These are phyloP conservation scores for Dicyrtomina minuta DNA, from an alignment of 2,888 invertebrate genomes.

Conservation along the genomic window DNA sequence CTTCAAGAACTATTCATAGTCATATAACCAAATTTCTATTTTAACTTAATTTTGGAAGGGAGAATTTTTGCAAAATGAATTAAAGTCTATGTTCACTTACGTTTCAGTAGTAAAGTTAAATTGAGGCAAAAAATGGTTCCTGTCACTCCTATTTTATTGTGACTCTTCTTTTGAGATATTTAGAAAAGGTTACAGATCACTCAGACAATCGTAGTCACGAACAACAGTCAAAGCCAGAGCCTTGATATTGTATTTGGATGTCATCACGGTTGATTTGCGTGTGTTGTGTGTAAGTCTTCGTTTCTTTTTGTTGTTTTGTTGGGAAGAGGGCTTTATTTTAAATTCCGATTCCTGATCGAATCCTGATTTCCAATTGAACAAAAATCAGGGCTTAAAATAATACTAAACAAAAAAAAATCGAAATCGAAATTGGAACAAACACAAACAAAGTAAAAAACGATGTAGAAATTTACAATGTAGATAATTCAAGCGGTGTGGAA, in stretches of 20 bases:
- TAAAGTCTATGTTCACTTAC: conserved; percentile 13
- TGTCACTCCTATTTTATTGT: conserved; percentile 6
- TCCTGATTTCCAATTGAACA: too few species aligned
- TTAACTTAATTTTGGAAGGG: background rate
- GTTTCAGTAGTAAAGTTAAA: conserved; percentile 9
- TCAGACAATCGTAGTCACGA: conserved; percentile 6
- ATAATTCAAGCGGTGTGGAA: too few species aligned
- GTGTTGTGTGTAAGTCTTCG: too few species aligned
- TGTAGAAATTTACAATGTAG: too few species aligned
- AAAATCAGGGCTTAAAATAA: too few species aligned
- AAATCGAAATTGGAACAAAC: too few species aligned
- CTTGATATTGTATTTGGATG: conserved; percentile 33
- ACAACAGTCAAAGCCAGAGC: conserved; percentile 34
- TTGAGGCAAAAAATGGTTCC: conserved; percentile 22
- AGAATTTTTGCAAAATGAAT: background rate
- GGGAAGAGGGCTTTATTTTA: too few species aligned
- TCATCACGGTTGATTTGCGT: conserved; percentile 37
- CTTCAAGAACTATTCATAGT: background rate
- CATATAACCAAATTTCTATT: background rate
- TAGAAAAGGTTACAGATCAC: conserved; percentile 32
- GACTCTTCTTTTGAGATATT: conserved; percentile 5
- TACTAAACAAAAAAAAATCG: too few species aligned
- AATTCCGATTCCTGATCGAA: too few species aligned
- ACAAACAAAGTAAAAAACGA: too few species aligned
- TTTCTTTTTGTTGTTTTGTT: too few species aligned